phyloP scores from a whole-genome alignment of 1,140 invertebrate genomes.

The Acyrthosiphon pisum region DNA sequence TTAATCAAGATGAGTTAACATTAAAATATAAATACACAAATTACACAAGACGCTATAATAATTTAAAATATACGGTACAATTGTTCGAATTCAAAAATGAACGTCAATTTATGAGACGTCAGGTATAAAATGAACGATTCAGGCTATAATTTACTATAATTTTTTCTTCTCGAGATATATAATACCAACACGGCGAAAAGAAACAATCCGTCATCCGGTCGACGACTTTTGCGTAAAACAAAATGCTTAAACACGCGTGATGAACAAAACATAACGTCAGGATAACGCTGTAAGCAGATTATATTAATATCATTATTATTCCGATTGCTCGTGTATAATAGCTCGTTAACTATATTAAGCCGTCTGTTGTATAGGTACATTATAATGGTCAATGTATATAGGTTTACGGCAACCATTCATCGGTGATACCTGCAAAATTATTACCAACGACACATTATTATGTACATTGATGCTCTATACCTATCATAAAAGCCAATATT shows the following conservation, averaged over 20 bases:
- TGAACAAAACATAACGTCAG: not conserved
- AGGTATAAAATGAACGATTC: not conserved
- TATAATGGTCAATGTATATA: not conserved
- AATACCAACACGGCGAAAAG: not conserved
- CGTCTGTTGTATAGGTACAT: not conserved
- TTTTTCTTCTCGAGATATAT: not conserved
- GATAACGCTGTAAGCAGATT: not conserved
- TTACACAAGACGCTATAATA: not conserved
- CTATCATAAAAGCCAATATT: not conserved
- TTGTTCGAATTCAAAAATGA: not conserved
- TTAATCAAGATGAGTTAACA: not conserved
- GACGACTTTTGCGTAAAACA: not conserved
- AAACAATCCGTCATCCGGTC: not conserved
- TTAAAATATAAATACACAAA: not conserved
- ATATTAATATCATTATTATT: not conserved
- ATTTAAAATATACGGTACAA: not conserved
- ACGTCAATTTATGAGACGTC: not conserved
- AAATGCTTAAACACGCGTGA: not conserved
- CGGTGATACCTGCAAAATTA: not conserved
- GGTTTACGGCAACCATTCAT: not conserved
- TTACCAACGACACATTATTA: not conserved
- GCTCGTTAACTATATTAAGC: not conserved
- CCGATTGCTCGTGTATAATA: not conserved
- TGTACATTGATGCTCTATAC: not conserved
- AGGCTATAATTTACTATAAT: not conserved